phyloP scores from a whole-genome alignment of 1,140 invertebrate species.

The Mesaphorura yosii region DNA sequence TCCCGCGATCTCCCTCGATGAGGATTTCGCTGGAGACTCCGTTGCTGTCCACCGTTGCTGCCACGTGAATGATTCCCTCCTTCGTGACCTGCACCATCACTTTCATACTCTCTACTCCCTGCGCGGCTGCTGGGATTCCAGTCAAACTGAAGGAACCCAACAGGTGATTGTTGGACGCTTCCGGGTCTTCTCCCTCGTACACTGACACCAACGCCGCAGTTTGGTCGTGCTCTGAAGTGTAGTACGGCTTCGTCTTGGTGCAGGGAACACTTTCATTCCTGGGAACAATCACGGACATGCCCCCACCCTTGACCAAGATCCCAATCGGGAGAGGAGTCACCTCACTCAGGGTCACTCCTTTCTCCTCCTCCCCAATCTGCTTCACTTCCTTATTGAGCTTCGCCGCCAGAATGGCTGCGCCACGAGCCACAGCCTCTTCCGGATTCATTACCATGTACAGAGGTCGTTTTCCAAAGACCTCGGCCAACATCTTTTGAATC shows the following conservation, averaged over 20 bases:
- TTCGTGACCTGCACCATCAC: conserved; percentile 98
- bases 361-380: conserved; percentile 46
- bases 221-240: conserved; percentile 95
- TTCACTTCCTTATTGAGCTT: too few species aligned
- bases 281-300: conserved; percentile 98
- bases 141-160: conserved; percentile 96
- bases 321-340: conserved; percentile 97
- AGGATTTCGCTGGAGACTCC: too few species aligned
- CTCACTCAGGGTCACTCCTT: conserved; percentile 46
- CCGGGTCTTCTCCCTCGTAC: conserved; percentile 92
- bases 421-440: conserved; percentile 94
- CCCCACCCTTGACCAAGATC: conserved; percentile 97
- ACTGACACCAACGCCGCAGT: conserved; percentile 97
- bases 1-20: too few species aligned
- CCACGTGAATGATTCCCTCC: too few species aligned
- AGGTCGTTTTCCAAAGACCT: conserved; percentile 98
- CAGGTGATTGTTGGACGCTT: conserved; percentile 98
- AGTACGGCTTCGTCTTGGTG: conserved; percentile 98
- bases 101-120: conserved; percentile 95
- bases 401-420: conserved; percentile 81
- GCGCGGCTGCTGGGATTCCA: conserved; percentile 91
- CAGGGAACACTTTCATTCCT: conserved; percentile 97
- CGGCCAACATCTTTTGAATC: conserved; percentile 91
- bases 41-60: too few species aligned
- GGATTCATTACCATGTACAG: conserved; percentile 94